Conservation (phyloP, 2,113 vertebrate species). For the Cryptoleucopteryx plumbea region DNA sequence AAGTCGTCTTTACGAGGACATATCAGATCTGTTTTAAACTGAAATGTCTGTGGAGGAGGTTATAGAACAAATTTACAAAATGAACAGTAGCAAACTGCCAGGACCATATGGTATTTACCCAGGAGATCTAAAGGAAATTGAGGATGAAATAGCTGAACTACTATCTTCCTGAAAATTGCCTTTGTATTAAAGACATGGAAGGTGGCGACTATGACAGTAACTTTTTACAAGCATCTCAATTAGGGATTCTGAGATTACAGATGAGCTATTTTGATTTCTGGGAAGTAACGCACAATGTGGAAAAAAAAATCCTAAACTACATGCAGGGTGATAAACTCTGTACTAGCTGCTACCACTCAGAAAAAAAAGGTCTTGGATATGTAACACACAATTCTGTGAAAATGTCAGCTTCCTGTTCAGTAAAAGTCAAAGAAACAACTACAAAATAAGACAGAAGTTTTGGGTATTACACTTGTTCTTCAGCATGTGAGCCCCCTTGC, state of each 20-base stretch:
- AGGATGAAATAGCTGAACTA: background rate
- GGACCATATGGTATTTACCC: conserved; percentile 12
- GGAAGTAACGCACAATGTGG: background rate
- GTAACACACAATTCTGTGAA: background rate
- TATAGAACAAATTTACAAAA: conserved; percentile 39
- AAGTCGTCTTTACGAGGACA: background rate
- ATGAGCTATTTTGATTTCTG: background rate
- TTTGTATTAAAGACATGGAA: background rate
- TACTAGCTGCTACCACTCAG: background rate
- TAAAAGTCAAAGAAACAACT: background rate
- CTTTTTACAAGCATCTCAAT: background rate
- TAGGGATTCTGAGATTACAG: background rate
- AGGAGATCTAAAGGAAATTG: conserved; percentile 3
- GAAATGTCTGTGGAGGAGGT: background rate
- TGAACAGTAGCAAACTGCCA: conserved; percentile 23
- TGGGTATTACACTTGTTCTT: background rate
- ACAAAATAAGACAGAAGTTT: background rate
- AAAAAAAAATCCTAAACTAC: background rate
- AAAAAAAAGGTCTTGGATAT: background rate
- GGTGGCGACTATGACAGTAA: background rate
- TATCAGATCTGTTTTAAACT: background rate
- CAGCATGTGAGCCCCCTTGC: background rate
- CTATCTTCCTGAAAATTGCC: background rate
- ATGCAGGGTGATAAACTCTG: background rate
- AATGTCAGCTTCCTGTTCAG: background rate